phyloP scores from a whole-genome alignment of 2,888 invertebrate species.

The Sinotaia quadrata region DNA sequence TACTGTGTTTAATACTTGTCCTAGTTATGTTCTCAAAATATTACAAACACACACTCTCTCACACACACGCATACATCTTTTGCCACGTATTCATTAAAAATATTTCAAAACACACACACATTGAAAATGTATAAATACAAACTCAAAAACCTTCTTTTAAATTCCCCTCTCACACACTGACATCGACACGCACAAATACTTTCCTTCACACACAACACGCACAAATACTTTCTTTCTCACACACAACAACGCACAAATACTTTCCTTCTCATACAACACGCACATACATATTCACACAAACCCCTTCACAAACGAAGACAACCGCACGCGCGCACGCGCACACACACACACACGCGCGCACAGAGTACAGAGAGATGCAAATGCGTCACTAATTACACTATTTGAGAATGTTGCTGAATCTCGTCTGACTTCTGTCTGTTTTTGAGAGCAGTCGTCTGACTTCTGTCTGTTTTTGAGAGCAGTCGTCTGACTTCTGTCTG shows the following conservation, averaged over 20 bases:
- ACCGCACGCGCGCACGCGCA: background rate
- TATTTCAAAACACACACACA: no score
- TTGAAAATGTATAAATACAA: no score
- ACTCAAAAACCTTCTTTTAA: background rate
- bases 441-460: no score
- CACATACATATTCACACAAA: background rate
- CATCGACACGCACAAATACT: background rate
- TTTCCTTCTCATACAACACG: background rate
- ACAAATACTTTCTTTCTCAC: background rate
- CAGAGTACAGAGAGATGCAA: background rate
- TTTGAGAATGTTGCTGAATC: background rate
- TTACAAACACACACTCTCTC: background rate
- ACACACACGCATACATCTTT: constrained; percentile 4
- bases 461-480: no score
- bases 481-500: no score
- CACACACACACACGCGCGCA: background rate
- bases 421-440: background rate
- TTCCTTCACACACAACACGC: background rate
- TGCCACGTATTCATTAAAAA: no score
- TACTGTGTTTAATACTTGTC: no score
- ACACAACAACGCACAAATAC: background rate
- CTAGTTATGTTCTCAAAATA: no score
- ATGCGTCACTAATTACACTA: background rate
- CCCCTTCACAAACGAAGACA: background rate
- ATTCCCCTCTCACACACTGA: background rate